Conservation (phyloP, 1,140 invertebrate genomes). For the Kradibia gibbosae region DNA sequence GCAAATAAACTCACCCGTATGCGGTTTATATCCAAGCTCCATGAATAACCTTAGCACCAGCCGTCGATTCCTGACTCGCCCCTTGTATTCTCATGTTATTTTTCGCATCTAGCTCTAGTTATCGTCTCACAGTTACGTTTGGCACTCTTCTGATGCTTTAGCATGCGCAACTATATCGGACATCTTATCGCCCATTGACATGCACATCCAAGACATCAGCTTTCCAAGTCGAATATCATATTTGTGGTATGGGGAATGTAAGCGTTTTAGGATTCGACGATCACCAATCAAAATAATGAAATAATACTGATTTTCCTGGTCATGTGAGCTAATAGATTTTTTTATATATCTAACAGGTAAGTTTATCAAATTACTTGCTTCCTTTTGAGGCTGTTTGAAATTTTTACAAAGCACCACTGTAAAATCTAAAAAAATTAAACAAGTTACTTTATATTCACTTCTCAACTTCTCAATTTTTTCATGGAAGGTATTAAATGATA, state of each 20-base stretch:
- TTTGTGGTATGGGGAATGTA: neutral
- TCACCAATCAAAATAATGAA: neutral
- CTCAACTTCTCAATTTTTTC: no score
- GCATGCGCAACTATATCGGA: neutral
- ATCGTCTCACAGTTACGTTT: neutral
- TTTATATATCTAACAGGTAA: neutral
- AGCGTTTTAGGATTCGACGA: neutral
- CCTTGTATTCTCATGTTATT: neutral
- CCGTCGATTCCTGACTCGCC: neutral
- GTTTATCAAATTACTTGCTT: no score
- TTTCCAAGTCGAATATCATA: neutral
- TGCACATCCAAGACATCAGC: slow-evolving; percentile 20
- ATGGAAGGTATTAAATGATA: no score
- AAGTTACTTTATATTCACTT: no score
- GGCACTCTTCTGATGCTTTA: neutral
- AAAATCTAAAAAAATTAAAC: no score
- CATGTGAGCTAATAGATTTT: neutral
- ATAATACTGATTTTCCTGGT: neutral
- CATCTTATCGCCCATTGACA: slow-evolving; percentile 30
- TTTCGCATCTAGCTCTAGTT: neutral
- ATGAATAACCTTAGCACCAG: neutral
- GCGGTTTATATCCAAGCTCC: neutral
- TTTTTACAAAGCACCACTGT: no score
- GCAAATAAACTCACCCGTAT: slow-evolving; percentile 1
- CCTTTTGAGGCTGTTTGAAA: no score